Percentiles rank a stretch among this genome's conserved stretches.
These are phyloP conservation scores for Idaea dimidiata DNA, from an alignment of 2,888 invertebrate genomes.

Conservation along the genomic window DNA sequence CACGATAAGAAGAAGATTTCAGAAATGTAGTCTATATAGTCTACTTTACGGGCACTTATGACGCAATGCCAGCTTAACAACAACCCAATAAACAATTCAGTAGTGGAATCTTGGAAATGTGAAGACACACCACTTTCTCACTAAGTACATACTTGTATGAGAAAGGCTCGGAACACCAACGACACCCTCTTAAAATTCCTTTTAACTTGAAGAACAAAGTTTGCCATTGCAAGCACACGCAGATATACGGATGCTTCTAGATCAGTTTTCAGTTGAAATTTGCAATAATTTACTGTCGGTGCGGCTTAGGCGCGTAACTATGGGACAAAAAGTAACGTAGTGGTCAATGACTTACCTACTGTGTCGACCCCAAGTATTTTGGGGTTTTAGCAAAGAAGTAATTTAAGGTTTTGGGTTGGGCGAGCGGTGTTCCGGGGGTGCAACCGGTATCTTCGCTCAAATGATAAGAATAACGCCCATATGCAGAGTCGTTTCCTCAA, in stretches of 20 bases:
- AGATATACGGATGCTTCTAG: conserved; percentile 11
- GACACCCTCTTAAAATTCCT: conserved; percentile 47
- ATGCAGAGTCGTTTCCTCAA: no score
- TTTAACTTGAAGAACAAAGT: conserved; percentile 40
- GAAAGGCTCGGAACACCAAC: conserved; percentile 25
- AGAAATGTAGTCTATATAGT: neutral
- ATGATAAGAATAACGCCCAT: no score
- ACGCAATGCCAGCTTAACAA: neutral
- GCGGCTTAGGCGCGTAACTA: neutral
- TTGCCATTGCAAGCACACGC: conserved; percentile 30
- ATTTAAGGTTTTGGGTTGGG: no score
- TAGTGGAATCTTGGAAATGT: conserved; percentile 10
- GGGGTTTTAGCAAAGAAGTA: no score
- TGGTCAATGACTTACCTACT: no score
- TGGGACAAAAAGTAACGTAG: neutral
- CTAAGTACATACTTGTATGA: conserved; percentile 24
- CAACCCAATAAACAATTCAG: conserved; percentile 7
- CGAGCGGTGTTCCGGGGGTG: no score
- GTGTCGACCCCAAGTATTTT: no score
- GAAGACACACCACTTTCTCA: conserved; percentile 17
- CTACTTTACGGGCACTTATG: neutral
- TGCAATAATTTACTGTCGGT: neutral
- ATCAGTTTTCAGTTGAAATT: neutral
- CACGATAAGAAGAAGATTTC: neutral
- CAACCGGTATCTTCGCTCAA: no score